A percentile compares a stretch with the other conserved stretches of the same genome.
phyloP scores from a whole-genome alignment of 2,888 invertebrate species.

The Chironomus tentans region DNA sequence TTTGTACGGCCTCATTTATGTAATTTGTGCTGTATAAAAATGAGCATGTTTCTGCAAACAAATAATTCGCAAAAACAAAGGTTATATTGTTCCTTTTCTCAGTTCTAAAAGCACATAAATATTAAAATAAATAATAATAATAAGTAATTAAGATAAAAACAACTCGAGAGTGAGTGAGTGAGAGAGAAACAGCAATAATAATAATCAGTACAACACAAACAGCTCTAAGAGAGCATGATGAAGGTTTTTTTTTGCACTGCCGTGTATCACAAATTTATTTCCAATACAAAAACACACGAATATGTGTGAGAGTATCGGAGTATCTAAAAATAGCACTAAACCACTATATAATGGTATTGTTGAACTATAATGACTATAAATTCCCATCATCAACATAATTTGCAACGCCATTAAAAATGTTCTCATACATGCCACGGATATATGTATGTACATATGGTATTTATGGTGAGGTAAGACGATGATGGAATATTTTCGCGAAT shows the following conservation, averaged over 20 bases:
- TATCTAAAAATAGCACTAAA: slow-evolving; percentile 21
- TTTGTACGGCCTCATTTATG: not conserved
- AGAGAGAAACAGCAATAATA: not conserved
- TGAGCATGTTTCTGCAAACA: not conserved
- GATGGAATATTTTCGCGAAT: not conserved
- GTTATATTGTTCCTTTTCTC: too few species aligned
- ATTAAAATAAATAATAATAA: not conserved
- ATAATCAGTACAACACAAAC: too few species aligned
- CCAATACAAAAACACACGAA: not conserved
- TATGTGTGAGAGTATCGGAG: not conserved
- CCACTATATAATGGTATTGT: not conserved
- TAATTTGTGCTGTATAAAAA: not conserved
- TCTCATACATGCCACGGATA: slow-evolving; percentile 10
- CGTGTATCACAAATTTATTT: too few species aligned
- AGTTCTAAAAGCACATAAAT: not conserved
- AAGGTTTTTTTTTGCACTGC: too few species aligned
- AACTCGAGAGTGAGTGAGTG: not conserved
- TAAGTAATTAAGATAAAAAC: not conserved
- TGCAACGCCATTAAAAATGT: slow-evolving; percentile 18
- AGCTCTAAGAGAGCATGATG: too few species aligned
- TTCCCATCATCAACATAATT: slow-evolving; percentile 26
- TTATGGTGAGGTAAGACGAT: too few species aligned
- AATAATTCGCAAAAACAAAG: not conserved
- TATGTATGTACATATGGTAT: not conserved
- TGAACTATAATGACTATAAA: slow-evolving; percentile 10